Base-by-base conservation (phyloP, 53 echinoderm and acorn worm genomes). In the Pentamera pediparva region DNA sequence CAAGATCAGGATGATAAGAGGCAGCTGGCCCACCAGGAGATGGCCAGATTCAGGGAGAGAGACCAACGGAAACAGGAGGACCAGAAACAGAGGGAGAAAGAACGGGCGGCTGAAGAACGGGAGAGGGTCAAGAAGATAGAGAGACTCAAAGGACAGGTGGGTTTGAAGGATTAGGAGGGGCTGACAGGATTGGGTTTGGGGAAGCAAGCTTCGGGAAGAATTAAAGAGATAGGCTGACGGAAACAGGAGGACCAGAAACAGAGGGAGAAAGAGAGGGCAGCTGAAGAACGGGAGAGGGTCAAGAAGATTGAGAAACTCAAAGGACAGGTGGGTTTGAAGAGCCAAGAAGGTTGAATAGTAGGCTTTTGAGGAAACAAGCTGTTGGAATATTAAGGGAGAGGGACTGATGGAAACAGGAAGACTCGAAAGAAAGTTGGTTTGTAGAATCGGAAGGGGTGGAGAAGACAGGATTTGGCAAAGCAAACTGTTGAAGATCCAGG, bases 121-220 rank as follows among this genome's bases (percentile, higher is more conserved):
- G 77, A 81, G 55, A 90, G 87, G 63, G 74, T 45, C n/a, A 76
- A 83, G 78, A 90, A 84, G 65, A 55, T 95, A 43, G 76, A 84
- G 41, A 87, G 80, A 52, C 72, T 95, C 62, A 95, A 95, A 62
- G 85, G 83, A 58, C 85, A 87, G 90, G 95, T 95, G 33, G 69
- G 76, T 56, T n/a, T n/a, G n/a, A n/a, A n/a, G n/a, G n/a, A n/a
- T n/a, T n/a, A n/a, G n/a, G n/a, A n/a, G n/a, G n/a, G n/a, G n/a
- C n/a, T n/a, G n/a, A n/a, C n/a, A n/a, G n/a, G n/a, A n/a, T n/a
- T n/a, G n/a, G n/a, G n/a, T n/a, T n/a, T 37, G 0, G 61, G 75
- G 29, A 78, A 73, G 18, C 81, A 82, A 38, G 90, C 90, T 17
- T 76, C 82, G 43, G 70, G 43, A 18, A 79, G 95, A 69, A 90